These are phyloP conservation scores for Oikopleura albicans DNA, from an alignment of 23 tunicate genomes.

Conservation along the genomic window DNA sequence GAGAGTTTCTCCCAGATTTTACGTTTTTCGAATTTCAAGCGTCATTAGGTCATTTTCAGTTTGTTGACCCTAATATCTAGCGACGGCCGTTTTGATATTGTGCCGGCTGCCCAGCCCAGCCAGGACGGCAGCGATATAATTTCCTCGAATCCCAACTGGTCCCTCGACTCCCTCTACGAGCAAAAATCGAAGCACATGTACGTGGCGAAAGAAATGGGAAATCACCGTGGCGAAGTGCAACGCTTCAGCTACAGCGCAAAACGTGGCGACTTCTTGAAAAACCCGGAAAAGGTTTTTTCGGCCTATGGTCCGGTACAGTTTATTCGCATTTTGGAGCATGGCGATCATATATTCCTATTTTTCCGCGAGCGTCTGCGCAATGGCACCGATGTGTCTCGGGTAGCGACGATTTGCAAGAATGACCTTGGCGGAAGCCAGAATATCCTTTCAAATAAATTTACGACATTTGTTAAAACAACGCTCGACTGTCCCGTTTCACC, in stretches of 20 bases:
- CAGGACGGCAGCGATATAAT: neutral
- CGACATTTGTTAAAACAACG: neutral
- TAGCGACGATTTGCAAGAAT: constrained; percentile 1
- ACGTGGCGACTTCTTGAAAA: neutral
- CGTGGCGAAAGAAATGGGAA: neutral
- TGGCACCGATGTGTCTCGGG: neutral
- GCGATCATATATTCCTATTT: neutral
- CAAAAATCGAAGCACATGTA: neutral
- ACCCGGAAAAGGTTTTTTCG: neutral
- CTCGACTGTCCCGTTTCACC: neutral
- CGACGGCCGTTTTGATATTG: too few species aligned
- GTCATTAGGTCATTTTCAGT: too few species aligned
- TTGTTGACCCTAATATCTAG: too few species aligned
- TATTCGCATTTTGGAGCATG: neutral
- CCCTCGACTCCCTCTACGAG: neutral
- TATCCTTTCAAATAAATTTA: neutral
- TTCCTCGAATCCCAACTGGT: neutral
- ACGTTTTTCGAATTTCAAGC: too few species aligned
- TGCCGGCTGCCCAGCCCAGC: too few species aligned
- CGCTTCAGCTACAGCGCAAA: neutral
- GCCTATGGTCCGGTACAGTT: neutral
- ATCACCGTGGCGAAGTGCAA: neutral
- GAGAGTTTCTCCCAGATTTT: too few species aligned
- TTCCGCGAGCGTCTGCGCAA: neutral
- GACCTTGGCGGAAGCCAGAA: neutral